Conservation (phyloP, 2,797 vertebrate species). For the Simalia tracyae region DNA sequence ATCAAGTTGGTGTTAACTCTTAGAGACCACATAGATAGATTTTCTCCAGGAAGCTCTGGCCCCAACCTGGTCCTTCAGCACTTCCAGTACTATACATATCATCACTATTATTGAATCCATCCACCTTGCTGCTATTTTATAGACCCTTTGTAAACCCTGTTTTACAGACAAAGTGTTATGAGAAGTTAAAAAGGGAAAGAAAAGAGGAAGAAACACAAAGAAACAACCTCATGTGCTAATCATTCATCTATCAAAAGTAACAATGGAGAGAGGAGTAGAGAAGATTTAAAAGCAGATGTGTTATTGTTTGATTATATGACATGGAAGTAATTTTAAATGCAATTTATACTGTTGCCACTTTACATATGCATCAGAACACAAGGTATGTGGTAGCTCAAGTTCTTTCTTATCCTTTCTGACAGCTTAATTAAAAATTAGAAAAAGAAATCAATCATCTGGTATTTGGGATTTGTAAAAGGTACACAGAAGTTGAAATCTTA, state of each 20-base stretch:
- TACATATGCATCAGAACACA: neutral
- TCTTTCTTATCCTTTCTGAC: neutral
- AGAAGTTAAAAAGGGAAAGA: neutral
- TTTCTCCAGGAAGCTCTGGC: neutral
- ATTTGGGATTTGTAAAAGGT: neutral
- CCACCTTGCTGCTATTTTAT: neutral
- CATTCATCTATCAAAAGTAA: neutral
- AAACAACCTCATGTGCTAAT: neutral
- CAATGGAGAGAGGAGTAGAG: neutral
- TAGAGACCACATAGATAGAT: neutral
- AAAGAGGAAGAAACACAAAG: neutral
- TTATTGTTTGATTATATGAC: neutral
- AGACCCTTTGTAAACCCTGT: neutral
- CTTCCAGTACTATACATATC: neutral
- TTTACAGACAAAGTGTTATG: neutral
- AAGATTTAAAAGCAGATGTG: neutral
- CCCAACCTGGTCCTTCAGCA: neutral
- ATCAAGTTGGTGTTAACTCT: neutral
- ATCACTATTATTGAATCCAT: neutral
- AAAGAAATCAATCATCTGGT: neutral
- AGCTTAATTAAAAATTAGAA: neutral
- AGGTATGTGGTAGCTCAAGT: neutral
- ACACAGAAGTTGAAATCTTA: neutral
- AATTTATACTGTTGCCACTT: neutral
- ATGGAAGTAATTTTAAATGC: neutral